These are phyloP conservation scores for Drosophila suzukii DNA, from an alignment of 1,140 invertebrate genomes.

Conservation along the genomic window DNA sequence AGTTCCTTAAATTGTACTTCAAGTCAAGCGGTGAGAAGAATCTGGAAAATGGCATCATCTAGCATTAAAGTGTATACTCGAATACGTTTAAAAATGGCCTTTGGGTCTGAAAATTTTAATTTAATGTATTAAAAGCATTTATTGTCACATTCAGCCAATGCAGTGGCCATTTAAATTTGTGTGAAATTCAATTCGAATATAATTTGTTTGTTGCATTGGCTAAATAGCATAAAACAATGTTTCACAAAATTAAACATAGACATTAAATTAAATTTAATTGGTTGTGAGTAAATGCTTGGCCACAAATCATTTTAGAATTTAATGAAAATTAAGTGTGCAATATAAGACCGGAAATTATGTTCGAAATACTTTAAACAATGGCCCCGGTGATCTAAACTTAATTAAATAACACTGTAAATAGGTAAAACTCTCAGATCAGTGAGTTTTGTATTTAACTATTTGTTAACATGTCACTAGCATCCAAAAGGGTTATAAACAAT, in stretches of 20 bases:
- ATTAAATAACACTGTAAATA: not conserved
- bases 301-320: not conserved
- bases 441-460: not conserved
- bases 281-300: not conserved
- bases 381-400: too few species aligned
- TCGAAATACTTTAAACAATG: too few species aligned
- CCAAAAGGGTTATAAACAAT: not conserved
- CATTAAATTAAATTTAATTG: not conserved
- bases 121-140: constrained; percentile 7
- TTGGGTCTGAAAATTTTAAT: not conserved
- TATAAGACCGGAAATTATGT: too few species aligned
- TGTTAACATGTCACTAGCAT: constrained; percentile 1
- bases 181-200: not conserved
- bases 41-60: too few species aligned
- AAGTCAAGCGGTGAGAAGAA: too few species aligned
- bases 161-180: not conserved
- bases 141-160: not conserved
- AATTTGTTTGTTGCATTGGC: not conserved
- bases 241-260: not conserved
- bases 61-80: not conserved
- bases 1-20: not conserved
- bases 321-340: not conserved
- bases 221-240: not conserved
- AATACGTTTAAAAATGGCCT: constrained; percentile 24
- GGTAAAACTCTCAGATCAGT: not conserved